Evolutionary conservation across 1,140 invertebrate species (phyloP), one percentile per base, ranked within the genome.

Genomic region (Melanaphis sacchari): DNA sequence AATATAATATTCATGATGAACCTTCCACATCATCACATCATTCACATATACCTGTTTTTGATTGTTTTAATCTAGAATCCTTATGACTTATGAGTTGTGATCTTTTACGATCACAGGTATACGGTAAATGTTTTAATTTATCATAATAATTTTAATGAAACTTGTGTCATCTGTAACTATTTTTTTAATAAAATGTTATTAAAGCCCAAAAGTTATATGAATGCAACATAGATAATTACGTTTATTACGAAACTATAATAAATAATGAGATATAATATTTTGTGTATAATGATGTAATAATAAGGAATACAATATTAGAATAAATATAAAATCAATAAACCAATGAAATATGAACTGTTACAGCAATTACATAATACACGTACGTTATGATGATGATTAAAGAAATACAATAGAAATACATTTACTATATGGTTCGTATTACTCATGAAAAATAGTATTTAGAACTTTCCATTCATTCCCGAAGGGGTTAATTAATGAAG

Each of bases 1-100:
- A 52, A 52, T 89, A 89, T 38, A 89, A 89, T 89, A 89, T 89
- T 52, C 87, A 89, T 52, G 11, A 8, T 38, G n/a, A 87, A 52
- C 46, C 46, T n/a, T 89, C 31, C 2, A 46, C 31, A 21, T 41
- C 76, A 84, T 46, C 40, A 87, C 41, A 46, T 43, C 22, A 85
- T 85, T 41, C 43, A 49, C 22, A 41, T 85, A 41, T 85, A 89
- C 46, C 41, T 85, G 40, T n/a, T 87, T 31, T 9, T 41, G 41
- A 89, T 52, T 36, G n/a, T 52, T 52, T 46, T 52, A 52, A 89
- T 89, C 52, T 52, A 52, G 84, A 43, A 85, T 85, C 84, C 41
- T 85, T n/a, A 38, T 85, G 82, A 76, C 15, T 66, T n/a, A 66
- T n/a, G 31, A 66, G 11, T n/a, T 76, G 38, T 40, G 31, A 49